Evolutionary conservation across 2,113 vertebrate species (phyloP).

Genomic region (Aramus guarauna): DNA sequence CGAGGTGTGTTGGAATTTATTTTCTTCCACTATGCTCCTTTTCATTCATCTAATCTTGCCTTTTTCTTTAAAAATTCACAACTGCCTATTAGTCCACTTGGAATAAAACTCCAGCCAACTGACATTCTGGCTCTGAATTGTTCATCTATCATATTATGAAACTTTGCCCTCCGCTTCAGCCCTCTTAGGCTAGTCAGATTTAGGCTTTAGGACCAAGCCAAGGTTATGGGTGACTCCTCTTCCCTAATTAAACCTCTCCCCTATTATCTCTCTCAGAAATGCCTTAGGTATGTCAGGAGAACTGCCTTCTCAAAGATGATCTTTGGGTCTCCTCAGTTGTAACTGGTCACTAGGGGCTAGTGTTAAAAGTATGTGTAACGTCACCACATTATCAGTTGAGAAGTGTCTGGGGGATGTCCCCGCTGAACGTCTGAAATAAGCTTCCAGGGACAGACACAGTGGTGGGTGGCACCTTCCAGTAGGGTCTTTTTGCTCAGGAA

Average conservation of each 20-base stretch:
- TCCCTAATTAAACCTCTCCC: background rate
- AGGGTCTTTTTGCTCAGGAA: background rate
- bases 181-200: background rate
- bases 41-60: background rate
- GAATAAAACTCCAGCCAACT: background rate
- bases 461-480: background rate
- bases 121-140: background rate
- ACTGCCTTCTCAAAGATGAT: background rate
- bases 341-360: background rate
- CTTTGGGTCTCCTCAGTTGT: background rate
- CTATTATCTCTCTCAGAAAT: background rate
- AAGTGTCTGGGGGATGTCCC: background rate
- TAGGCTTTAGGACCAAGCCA: background rate
- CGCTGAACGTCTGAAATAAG: background rate
- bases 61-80: background rate
- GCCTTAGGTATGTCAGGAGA: background rate
- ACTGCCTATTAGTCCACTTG: background rate
- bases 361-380: rapidly evolving
- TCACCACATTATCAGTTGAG: background rate
- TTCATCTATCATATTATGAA: background rate
- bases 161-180: background rate
- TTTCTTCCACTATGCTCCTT: background rate
- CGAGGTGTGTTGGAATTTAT: background rate
- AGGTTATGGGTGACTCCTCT: background rate
- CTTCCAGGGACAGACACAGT: background rate